Base-by-base conservation (phyloP, 2,797 vertebrate species). In the Pseudomugil gertrudae region DNA sequence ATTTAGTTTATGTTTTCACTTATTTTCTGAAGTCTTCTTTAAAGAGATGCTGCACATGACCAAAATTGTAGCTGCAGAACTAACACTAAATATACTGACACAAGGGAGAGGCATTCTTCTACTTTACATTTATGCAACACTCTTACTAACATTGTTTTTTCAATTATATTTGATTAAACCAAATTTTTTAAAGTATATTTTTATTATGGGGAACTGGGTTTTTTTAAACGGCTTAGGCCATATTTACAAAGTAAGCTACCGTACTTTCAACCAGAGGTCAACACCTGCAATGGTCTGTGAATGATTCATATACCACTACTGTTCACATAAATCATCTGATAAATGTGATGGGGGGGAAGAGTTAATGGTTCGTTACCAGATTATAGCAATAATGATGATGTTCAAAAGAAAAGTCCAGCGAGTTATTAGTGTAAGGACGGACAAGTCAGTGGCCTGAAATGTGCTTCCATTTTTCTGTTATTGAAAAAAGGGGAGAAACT, bases 51-150 rank as follows among this genome's bases (percentile, higher is more conserved):
- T 38, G 47, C 68, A 74, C 30, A 38, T 66, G 4, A 77, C 59
- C 81, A 74, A 69, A 83, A 61, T 53, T 67, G 19, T 86, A 64
- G 65, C 36, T 62, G 38, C 11, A 63, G 43, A 63, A 78, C 72
- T 55, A 84, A 90, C 83, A 66, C 84, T 88, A 81, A 57, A 72
- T 66, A 53, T 56, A 38, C 50, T 48, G 76, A 80, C 56, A 0
- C 9, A 10, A 33, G 52, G 64, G 56, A 65, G n/a, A 52, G 27
- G 0, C 3, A 14, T 66, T 30, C 56, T 67, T 80, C 23, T 57
- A 40, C 79, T 69, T 66, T 65, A 66, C 43, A 78, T 26, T 54
- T 78, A 88, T 87, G 81, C 75, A 88, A 88, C 85, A 74, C 84
- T 82, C 67, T 78, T 64, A 80, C 79, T 84, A 81, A 86, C 51